These are phyloP conservation scores for Vidua macroura DNA, from an alignment of 2,113 vertebrate species.

Conservation along the genomic window DNA sequence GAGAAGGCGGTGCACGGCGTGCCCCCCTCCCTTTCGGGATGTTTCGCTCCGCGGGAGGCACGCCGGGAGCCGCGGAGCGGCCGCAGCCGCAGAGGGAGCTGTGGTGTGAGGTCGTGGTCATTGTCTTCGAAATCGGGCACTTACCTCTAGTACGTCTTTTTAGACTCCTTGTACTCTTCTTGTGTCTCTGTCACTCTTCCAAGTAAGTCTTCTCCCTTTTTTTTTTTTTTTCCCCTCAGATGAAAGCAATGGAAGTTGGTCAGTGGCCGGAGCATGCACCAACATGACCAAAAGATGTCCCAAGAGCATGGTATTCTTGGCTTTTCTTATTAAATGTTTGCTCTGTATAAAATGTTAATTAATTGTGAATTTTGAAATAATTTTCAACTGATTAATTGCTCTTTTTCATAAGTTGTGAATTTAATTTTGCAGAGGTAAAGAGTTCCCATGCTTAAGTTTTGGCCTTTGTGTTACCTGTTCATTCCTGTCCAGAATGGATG, in stretches of 20 bases:
- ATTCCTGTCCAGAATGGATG: constrained; percentile 22
- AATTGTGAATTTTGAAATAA: neutral
- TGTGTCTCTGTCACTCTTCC: neutral
- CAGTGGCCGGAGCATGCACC: neutral
- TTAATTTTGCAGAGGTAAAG: neutral
- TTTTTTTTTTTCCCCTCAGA: neutral
- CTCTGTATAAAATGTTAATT: neutral
- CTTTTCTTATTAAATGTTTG: neutral
- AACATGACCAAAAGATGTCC: neutral
- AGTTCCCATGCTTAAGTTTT: neutral
- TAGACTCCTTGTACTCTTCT: rapidly evolving
- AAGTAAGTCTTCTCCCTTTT: rapidly evolving
- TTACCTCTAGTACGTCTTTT: neutral
- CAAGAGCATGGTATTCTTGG: neutral
- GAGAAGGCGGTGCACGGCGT: rapidly evolving
- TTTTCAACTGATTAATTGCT: rapidly evolving
- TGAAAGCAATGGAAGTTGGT: neutral
- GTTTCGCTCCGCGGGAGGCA: neutral
- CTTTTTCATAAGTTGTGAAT: neutral
- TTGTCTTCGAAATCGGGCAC: rapidly evolving
- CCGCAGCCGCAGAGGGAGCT: rapidly evolving
- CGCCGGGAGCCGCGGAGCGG: rapidly evolving
- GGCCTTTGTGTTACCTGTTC: constrained; percentile 61
- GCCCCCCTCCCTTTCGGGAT: rapidly evolving
- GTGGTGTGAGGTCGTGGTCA: rapidly evolving